Base-by-base conservation (phyloP, 2,888 invertebrate genomes). In the Trissolcus japonicus region DNA sequence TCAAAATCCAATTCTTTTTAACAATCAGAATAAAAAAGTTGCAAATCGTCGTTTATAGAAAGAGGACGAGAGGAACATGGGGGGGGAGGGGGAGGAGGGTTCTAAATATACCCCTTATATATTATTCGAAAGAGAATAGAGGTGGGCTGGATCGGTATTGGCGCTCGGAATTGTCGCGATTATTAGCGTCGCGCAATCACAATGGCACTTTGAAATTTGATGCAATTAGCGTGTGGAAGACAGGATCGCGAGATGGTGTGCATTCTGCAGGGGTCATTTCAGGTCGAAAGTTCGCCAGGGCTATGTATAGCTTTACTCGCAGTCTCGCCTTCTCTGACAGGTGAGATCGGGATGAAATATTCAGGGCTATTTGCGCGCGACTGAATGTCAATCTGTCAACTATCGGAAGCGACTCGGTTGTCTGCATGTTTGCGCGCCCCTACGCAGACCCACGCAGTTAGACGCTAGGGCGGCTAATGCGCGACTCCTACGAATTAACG, bases 271-370 rank as follows among this genome's bases (percentile, higher is more conserved):
- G 84, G 88, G 88, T 88, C 88, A 88, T 84, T 85, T 79, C 86
- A 85, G 88, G 88, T 89, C 88, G 88, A 88, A 88, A 89, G 88
- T 89, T 89, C 88, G 87, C 84, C 87, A 84, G 88, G 86, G 82
- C 83, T 84, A 84, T 82, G 83, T 78, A 82, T 83, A 83, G 83
- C 61, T 35, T 17, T 21, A 1, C 21, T 41, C 53, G 61, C 72
- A 79, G 80, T 80, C 78, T 79, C 81, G 80, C 77, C 80, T 79
- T 55, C 80, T 82, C 86, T 88, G 88, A 88, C 88, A 88, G 88
- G 86, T 86, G 85, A 86, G 87, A 87, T 86, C 84, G 84, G 16
- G 82, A 82, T 89, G 81, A 88, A 89, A 88, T 89, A 89, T 89
- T 88, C 87, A 89, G 82, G 81, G 81, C 83, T 82, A 83, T 85